Evolutionary conservation across 2,888 invertebrate genomes (phyloP).

Genomic region (Pristionchus mayeri): DNA sequence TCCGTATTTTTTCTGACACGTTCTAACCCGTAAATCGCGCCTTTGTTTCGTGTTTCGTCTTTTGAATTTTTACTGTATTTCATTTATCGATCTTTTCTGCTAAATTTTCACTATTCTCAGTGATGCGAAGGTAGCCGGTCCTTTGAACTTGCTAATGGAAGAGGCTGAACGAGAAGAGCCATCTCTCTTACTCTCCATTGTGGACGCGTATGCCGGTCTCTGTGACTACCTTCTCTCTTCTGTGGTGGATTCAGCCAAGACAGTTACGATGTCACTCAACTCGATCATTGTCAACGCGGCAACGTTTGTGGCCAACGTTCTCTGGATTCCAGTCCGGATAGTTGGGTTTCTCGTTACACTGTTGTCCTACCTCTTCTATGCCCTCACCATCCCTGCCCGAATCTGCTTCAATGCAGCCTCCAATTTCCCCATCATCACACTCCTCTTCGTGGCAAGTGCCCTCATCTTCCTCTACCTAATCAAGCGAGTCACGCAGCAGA

Average conservation of each 20-base stretch:
- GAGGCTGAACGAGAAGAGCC: constrained; percentile 40
- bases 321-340: constrained; percentile 45
- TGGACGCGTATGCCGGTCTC: constrained; percentile 44
- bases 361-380: constrained; percentile 22
- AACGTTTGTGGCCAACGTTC: constrained; percentile 7
- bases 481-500: background rate
- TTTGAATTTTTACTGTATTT: constrained; percentile 17
- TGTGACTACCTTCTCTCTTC: constrained; percentile 19
- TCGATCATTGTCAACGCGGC: constrained; percentile 31
- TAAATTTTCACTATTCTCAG: background rate
- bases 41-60: background rate
- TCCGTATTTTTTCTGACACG: too few species aligned
- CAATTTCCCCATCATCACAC: constrained; percentile 16
- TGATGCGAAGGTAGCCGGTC: background rate
- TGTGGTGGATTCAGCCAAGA: constrained; percentile 35
- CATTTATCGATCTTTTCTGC: constrained; percentile 13
- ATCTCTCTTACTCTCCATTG: background rate
- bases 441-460: background rate
- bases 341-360: constrained; percentile 22
- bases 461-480: constrained; percentile 19
- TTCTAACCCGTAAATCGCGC: too few species aligned
- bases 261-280: constrained; percentile 34
- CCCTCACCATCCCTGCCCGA: constrained; percentile 35
- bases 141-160: constrained; percentile 9
- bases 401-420: constrained; percentile 44